phyloP scores from a whole-genome alignment of 2,797 vertebrate genomes.

The Emydoidea blandingii region DNA sequence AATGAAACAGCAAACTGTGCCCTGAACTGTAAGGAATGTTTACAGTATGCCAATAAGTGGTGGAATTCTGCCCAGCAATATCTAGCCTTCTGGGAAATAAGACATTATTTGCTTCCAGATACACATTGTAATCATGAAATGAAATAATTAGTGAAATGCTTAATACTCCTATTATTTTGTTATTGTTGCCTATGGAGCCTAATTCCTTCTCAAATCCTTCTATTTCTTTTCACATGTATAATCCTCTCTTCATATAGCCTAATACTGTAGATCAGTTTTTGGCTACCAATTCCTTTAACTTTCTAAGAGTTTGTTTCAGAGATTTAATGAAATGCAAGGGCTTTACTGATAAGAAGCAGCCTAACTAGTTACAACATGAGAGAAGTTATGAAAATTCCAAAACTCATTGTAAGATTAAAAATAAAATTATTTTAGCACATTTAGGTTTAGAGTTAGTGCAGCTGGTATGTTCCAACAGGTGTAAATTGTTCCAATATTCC shows the following conservation, averaged over 20 bases:
- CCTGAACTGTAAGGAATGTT: neutral
- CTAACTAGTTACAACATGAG: neutral
- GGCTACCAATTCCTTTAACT: neutral
- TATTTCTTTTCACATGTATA: neutral
- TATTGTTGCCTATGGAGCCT: neutral
- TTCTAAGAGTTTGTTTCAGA: neutral
- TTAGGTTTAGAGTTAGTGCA: neutral
- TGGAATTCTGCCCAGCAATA: slow-evolving; percentile 45
- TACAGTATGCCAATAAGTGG: slow-evolving; percentile 52
- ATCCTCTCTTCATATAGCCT: neutral
- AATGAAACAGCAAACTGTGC: slow-evolving; percentile 27
- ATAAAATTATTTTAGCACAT: neutral
- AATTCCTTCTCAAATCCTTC: neutral
- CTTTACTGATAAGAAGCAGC: fast-evolving
- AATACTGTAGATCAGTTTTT: neutral
- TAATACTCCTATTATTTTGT: neutral
- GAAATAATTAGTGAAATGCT: neutral
- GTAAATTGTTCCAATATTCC: neutral
- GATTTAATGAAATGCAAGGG: neutral
- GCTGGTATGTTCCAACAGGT: neutral
- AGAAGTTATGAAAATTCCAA: neutral
- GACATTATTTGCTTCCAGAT: slow-evolving; percentile 18
- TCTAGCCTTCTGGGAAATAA: slow-evolving; percentile 29
- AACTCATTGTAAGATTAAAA: neutral
- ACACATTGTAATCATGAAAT: neutral